A percentile compares a stretch with the other conserved stretches of the same genome.
phyloP scores from a whole-genome alignment of 2,113 vertebrate genomes.

The Peucedramus taeniatus region DNA sequence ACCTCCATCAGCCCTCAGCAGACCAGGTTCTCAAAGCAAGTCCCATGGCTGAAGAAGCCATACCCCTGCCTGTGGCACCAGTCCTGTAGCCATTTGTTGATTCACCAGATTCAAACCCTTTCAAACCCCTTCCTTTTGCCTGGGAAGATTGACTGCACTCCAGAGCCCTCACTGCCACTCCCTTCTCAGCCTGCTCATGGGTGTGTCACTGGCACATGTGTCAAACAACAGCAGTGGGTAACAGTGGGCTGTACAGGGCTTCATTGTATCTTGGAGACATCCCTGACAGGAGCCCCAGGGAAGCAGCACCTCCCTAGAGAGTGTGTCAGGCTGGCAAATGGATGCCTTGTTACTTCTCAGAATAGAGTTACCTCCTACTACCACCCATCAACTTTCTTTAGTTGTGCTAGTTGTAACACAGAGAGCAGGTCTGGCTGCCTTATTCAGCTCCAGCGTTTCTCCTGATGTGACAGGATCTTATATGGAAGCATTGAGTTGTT shows the following conservation, averaged over 20 bases:
- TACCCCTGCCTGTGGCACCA: not conserved
- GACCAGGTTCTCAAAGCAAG: not conserved
- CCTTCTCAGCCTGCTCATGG: not conserved
- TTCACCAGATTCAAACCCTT: not conserved
- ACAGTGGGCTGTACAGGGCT: not conserved
- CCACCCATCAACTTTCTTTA: too few relatives aligned
- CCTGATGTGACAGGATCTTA: not conserved
- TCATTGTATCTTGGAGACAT: not conserved
- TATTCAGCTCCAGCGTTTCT: not conserved
- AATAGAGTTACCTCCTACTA: not conserved
- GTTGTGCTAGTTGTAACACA: not conserved
- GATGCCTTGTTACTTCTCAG: not conserved
- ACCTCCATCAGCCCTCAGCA: not conserved
- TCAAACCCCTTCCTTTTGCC: not conserved
- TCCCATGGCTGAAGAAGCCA: not conserved
- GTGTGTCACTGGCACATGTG: not conserved
- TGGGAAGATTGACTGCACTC: not conserved
- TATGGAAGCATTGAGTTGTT: not conserved
- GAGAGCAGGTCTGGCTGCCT: not conserved
- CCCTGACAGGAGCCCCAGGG: too few relatives aligned
- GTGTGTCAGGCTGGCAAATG: not conserved
- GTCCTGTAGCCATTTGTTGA: not conserved
- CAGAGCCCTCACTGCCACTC: not conserved
- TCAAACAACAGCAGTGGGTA: accelerated
- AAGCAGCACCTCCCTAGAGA: not conserved